Evolutionary conservation across 2,113 vertebrate species (phyloP), one percentile per base, ranked within the genome.

Genomic region (Chloroceryle aenea): DNA sequence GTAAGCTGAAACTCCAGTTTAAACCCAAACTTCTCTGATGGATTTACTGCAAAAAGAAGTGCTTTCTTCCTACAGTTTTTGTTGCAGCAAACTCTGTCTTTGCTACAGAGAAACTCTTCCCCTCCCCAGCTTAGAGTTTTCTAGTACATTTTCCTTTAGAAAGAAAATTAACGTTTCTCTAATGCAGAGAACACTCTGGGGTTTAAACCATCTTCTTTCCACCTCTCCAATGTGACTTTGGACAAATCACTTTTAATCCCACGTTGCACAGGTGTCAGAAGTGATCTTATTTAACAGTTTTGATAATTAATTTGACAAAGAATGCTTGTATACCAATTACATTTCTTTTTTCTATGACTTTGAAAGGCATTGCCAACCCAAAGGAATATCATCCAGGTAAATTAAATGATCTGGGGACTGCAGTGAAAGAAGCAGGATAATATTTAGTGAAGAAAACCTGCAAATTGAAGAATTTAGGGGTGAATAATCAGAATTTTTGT

Each of bases 301-400:
- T 93, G 83, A 30, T 93, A 90, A 95, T 95, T 94, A 92, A 80
- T 89, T 75, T 95, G 96, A 97, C 80, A 84, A 63, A 78, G 52
- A 75, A 95, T 45, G 89, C 38, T 22, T 42, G 21, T 50, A 36
- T 20, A 89, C 47, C 80, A 86, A 90, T 88, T 86, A 92, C 5
- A 20, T 26, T 34, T 68, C 75, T 50, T 68, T 78, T 93, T 92
- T 77, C 53, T 76, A 87, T 75, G 42, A 92, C 52, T 88, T 92
- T 63, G 86, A 80, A 84, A 77, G 59, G 32, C 72, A 84, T 18
- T 1, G 18, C 10, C 27, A 18, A 7, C 89, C 23, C 93, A 10
- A 17, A 90, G 93, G 72, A 89, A 56, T 71, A 81, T 21, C 1
- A 0, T 29, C 32, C 56, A 95, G 94, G 94, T 95, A 84, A 74